Evolutionary conservation across 1,140 invertebrate species (phyloP).

Genomic region (Heliconius congener): DNA sequence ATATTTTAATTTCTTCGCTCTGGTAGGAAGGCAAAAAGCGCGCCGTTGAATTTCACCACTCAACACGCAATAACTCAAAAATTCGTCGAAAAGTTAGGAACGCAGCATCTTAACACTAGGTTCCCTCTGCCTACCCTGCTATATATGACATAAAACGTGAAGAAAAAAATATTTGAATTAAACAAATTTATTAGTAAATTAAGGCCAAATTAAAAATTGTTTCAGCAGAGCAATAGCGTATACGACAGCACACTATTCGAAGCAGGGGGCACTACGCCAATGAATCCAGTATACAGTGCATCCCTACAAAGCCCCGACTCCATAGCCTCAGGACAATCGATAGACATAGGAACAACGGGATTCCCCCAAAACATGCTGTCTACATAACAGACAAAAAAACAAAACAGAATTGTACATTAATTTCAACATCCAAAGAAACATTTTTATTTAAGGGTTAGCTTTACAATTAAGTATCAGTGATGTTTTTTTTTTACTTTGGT

Average conservation of each 20-base stretch:
- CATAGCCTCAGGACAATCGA: constrained; percentile 82
- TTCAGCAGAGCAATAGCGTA: constrained; percentile 87
- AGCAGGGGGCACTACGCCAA: constrained; percentile 83
- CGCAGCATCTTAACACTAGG: too few species aligned
- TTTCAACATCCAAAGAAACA: constrained; percentile 66
- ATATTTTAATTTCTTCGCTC: too few species aligned
- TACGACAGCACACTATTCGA: constrained; percentile 91
- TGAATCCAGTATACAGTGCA: constrained; percentile 87
- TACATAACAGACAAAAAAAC: constrained; percentile 62
- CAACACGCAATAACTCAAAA: too few species aligned
- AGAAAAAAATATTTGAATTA: too few species aligned
- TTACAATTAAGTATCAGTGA: constrained; percentile 35
- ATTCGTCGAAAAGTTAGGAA: too few species aligned
- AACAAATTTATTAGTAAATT: not conserved
- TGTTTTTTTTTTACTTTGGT: constrained; percentile 9
- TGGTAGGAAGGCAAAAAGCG: too few species aligned
- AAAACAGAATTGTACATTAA: constrained; percentile 35
- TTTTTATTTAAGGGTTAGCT: constrained; percentile 41
- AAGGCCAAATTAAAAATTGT: constrained; percentile 18
- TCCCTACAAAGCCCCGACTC: constrained; percentile 89
- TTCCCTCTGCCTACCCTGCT: too few species aligned
- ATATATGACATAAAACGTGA: too few species aligned
- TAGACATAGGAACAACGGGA: constrained; percentile 57
- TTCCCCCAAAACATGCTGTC: constrained; percentile 63
- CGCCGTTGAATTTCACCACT: too few species aligned